Conservation (phyloP, 2,113 vertebrate species). For the Leptocoma aspasia region DNA sequence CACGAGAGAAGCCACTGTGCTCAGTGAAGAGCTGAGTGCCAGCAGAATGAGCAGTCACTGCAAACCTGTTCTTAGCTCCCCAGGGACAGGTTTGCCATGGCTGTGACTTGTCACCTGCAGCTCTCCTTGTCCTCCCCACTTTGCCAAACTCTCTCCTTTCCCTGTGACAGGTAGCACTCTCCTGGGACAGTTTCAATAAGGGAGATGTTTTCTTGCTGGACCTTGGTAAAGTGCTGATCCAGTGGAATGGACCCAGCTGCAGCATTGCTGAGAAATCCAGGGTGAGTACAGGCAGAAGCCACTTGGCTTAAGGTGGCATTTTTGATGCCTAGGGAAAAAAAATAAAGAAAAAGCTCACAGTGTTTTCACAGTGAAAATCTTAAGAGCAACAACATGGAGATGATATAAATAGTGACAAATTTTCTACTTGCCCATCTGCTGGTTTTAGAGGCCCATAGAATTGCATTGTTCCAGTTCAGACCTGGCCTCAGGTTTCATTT, state of each 20-base stretch:
- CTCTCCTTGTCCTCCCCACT: background rate
- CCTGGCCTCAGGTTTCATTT: background rate
- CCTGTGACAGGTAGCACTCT: constrained; percentile 76
- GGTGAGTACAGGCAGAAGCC: constrained; percentile 59
- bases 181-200: constrained; percentile 88
- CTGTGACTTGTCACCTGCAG: background rate
- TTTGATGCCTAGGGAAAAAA: background rate
- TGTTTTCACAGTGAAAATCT: background rate
- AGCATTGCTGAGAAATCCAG: constrained; percentile 86
- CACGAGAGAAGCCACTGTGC: background rate
- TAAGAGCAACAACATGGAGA: background rate
- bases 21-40: background rate
- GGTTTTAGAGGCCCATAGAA: background rate
- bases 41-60: background rate
- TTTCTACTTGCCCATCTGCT: background rate
- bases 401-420: background rate
- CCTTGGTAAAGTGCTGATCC: constrained; percentile 86
- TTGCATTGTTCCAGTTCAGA: background rate
- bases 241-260: constrained; percentile 89
- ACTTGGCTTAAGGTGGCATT: background rate
- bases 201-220: constrained; percentile 89
- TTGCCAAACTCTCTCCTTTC: background rate
- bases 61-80: background rate
- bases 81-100: background rate
- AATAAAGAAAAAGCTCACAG: fast-evolving